Conservation (phyloP, 2,113 vertebrate species). For the Dissostichus mawsoni region DNA sequence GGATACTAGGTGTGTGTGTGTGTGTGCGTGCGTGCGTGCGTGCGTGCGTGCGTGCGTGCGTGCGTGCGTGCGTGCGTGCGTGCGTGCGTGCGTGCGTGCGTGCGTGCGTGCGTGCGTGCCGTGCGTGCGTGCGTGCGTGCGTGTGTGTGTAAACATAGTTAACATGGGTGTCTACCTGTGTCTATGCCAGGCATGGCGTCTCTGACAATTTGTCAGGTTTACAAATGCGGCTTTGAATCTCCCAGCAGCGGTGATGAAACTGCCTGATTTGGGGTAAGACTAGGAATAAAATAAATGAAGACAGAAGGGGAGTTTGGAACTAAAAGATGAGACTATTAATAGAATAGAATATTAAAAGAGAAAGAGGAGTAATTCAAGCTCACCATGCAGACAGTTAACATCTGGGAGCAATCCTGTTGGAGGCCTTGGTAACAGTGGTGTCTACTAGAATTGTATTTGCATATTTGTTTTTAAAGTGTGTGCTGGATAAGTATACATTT, state of each 20-base stretch:
- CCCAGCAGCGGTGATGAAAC: constrained; percentile 32
- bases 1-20: neutral
- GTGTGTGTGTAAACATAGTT: neutral
- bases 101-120: neutral
- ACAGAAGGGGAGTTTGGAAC: constrained; percentile 19
- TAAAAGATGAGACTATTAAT: neutral
- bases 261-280: constrained; percentile 22
- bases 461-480: constrained; percentile 8
- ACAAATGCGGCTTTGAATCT: constrained; percentile 16
- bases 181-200: constrained; percentile 5
- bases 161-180: neutral
- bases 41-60: neutral
- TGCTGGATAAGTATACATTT: neutral
- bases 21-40: neutral
- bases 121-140: neutral
- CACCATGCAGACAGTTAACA: constrained; percentile 29
- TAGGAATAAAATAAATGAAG: constrained; percentile 32
- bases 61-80: neutral
- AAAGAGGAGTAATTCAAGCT: constrained; percentile 7
- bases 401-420: constrained; percentile 6
- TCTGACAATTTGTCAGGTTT: constrained; percentile 13
- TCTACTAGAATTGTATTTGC: neutral
- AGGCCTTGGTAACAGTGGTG: neutral
- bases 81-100: neutral
- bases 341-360: constrained; percentile 36